These are phyloP conservation scores for Cryptotermes secundus DNA, from an alignment of 1,140 invertebrate species.

Conservation along the genomic window DNA sequence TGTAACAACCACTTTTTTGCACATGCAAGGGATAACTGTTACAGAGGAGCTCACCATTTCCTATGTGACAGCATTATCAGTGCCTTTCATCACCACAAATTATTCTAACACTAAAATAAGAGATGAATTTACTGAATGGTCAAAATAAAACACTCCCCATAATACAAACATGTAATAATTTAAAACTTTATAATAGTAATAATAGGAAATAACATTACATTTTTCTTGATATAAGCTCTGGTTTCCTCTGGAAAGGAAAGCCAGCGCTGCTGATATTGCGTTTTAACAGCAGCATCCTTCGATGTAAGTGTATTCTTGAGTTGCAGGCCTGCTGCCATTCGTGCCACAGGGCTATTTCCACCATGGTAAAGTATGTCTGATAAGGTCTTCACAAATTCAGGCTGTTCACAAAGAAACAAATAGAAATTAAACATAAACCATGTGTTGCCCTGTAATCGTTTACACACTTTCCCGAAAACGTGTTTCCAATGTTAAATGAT, in stretches of 20 bases:
- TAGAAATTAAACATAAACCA: background rate
- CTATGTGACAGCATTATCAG: no score
- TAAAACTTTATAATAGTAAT: slow-evolving; percentile 23
- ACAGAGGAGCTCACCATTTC: no score
- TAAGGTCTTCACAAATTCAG: slow-evolving; percentile 90
- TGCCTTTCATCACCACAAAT: no score
- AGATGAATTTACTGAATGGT: no score
- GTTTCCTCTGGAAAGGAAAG: slow-evolving; percentile 83
- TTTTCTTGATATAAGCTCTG: slow-evolving; percentile 88
- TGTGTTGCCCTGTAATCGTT: background rate
- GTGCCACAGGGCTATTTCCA: slow-evolving; percentile 85
- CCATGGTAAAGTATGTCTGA: slow-evolving; percentile 90
- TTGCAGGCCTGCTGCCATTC: slow-evolving; percentile 97
- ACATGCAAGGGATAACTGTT: no score
- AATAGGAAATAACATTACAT: slow-evolving; percentile 65
- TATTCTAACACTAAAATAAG: no score
- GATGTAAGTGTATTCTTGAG: slow-evolving; percentile 98
- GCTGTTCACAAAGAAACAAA: slow-evolving; percentile 52
- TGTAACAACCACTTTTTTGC: no score
- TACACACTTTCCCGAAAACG: background rate
- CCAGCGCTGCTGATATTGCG: slow-evolving; percentile 90
- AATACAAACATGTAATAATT: background rate
- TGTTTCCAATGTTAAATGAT: slow-evolving; percentile 20
- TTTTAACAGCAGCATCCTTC: slow-evolving; percentile 83
- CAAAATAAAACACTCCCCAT: background rate